Percentiles rank a stretch among this genome's conserved stretches.
Conservation (phyloP, 2,797 vertebrate species). For the Urosaurus nigricauda region DNA sequence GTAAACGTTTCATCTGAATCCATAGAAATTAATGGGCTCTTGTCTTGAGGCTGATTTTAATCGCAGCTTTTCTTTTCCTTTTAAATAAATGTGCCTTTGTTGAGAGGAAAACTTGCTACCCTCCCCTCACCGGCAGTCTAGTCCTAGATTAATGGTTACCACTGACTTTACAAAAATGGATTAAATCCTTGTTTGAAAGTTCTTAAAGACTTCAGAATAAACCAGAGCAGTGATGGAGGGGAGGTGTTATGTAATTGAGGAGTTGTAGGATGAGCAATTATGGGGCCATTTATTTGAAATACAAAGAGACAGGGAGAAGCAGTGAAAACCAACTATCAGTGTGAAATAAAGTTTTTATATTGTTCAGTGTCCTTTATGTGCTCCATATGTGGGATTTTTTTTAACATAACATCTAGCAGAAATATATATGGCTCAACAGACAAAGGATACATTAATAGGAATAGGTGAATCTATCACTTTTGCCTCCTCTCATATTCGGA, state of each 20-base stretch:
- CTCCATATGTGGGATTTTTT: neutral
- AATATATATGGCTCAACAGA: neutral
- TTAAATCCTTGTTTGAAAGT: neutral
- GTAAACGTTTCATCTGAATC: constrained; percentile 38
- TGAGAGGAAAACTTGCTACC: neutral
- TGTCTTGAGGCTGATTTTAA: neutral
- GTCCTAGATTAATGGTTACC: constrained; percentile 12
- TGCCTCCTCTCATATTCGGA: no score
- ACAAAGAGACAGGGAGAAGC: neutral
- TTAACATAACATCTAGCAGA: neutral
- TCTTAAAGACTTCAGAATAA: neutral
- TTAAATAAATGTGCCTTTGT: constrained; percentile 18
- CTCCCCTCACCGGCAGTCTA: neutral
- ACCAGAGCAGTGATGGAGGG: neutral
- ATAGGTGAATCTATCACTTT: no score
- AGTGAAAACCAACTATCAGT: neutral
- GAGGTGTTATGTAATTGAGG: neutral
- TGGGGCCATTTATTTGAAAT: neutral
- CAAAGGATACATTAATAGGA: neutral
- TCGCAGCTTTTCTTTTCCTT: constrained; percentile 37
- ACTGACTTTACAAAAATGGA: neutral
- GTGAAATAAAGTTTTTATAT: neutral
- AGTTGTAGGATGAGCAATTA: neutral
- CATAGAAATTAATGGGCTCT: constrained; percentile 43
- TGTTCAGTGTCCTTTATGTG: neutral